A percentile compares a stretch with the other conserved stretches of the same genome.
phyloP scores from a whole-genome alignment of 2,113 vertebrate species.

The Bagarius yarrelli region DNA sequence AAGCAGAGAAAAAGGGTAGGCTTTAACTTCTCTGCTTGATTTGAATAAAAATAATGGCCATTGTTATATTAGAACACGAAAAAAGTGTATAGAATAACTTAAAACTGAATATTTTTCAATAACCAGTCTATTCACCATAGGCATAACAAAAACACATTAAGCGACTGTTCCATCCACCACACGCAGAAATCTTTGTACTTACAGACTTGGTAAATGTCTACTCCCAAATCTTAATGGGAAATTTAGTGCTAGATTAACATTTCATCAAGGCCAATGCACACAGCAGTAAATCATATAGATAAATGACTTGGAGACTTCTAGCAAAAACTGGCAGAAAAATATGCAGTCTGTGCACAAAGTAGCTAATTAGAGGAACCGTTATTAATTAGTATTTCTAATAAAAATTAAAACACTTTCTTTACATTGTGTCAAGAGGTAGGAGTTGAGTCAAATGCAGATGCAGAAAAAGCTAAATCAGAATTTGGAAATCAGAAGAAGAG shows the following conservation, averaged over 20 bases:
- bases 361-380: neutral
- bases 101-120: too few species aligned
- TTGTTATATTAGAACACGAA: neutral
- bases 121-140: neutral
- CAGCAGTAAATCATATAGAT: neutral
- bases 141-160: neutral
- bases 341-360: neutral
- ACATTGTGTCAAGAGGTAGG: neutral
- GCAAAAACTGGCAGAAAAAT: neutral
- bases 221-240: neutral
- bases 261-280: neutral
- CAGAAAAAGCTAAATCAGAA: too few species aligned
- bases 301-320: neutral
- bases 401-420: neutral
- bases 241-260: neutral
- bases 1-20: constrained; percentile 83
- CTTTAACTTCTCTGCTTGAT: constrained; percentile 16
- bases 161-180: too few species aligned
- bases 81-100: neutral
- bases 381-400: neutral
- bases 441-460: too few species aligned
- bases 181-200: neutral
- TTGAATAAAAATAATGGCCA: neutral
- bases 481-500: too few species aligned
- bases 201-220: neutral